These are phyloP conservation scores for Drosophila rubida DNA, from an alignment of 2,888 invertebrate species.

Conservation along the genomic window DNA sequence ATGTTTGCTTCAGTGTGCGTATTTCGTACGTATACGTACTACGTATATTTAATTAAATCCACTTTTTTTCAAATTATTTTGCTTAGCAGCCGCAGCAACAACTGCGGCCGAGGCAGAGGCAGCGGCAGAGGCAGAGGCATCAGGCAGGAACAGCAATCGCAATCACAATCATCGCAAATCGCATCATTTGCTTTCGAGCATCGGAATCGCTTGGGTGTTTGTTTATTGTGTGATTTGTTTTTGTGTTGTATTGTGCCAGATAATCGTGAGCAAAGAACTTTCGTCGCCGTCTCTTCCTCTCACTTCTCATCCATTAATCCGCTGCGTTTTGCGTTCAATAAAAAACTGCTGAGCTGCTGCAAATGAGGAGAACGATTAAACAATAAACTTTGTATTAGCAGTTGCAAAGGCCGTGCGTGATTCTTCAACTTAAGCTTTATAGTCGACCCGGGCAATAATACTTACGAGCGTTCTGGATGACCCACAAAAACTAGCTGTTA, in stretches of 20 bases:
- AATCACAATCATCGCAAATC: constrained; percentile 45
- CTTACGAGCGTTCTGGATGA: constrained; percentile 38
- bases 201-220: constrained; percentile 58
- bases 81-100: constrained; percentile 28
- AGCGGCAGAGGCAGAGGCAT: constrained; percentile 11
- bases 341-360: constrained; percentile 36
- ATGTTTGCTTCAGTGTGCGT: constrained; percentile 38
- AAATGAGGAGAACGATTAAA: background rate
- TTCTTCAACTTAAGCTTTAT: background rate
- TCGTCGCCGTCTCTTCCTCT: background rate
- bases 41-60: constrained; percentile 71
- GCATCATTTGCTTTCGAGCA: constrained; percentile 71
- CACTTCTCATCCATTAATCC: background rate
- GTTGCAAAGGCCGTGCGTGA: constrained; percentile 16
- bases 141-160: constrained; percentile 32
- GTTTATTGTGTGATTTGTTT: background rate
- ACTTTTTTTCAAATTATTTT: constrained; percentile 48
- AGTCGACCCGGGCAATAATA: constrained; percentile 7
- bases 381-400: background rate
- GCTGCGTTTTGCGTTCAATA: constrained; percentile 29
- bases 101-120: constrained; percentile 9
- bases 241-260: constrained; percentile 1
- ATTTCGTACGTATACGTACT: constrained; percentile 13
- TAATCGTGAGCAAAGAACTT: constrained; percentile 11
- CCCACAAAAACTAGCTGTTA: constrained; percentile 42